Evolutionary conservation across 1,140 invertebrate species (phyloP).

Genomic region (Heliconius melpomene): DNA sequence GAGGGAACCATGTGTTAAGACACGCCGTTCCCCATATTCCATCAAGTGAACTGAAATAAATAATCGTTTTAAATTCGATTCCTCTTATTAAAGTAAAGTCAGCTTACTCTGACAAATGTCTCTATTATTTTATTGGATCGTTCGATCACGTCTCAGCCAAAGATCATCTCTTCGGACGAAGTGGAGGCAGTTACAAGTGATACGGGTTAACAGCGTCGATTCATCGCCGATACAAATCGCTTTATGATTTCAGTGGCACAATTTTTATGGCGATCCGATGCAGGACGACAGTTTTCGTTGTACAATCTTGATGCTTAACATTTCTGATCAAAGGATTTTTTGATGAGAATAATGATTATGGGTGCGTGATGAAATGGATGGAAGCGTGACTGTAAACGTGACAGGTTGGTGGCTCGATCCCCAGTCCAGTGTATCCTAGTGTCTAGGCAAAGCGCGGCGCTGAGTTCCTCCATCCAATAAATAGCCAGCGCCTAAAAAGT

Average conservation of each 20-base stretch:
- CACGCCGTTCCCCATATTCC: no score
- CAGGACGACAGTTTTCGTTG: slow-evolving; percentile 36
- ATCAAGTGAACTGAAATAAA: no score
- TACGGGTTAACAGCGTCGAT: slow-evolving; percentile 64
- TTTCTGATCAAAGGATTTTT: not conserved
- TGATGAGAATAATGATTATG: not conserved
- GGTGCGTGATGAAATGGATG: no score
- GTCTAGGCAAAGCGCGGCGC: no score
- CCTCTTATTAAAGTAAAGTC: not conserved
- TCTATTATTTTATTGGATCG: slow-evolving; percentile 55
- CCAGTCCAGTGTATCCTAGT: no score
- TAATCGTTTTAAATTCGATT: not conserved
- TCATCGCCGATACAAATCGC: slow-evolving; percentile 59
- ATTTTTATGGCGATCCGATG: slow-evolving; percentile 56
- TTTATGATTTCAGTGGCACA: slow-evolving; percentile 60
- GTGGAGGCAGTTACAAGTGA: slow-evolving; percentile 57
- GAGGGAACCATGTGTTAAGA: no score
- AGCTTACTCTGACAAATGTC: not conserved
- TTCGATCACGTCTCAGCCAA: slow-evolving; percentile 59
- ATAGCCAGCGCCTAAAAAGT: no score
- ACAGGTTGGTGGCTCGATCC: no score
- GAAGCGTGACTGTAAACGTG: no score
- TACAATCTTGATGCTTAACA: not conserved
- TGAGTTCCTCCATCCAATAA: no score
- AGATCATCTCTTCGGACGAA: slow-evolving; percentile 53